Evolutionary conservation across 2,888 invertebrate genomes (phyloP), one percentile per base, ranked within the genome.

Genomic region (Acheta domesticus): DNA sequence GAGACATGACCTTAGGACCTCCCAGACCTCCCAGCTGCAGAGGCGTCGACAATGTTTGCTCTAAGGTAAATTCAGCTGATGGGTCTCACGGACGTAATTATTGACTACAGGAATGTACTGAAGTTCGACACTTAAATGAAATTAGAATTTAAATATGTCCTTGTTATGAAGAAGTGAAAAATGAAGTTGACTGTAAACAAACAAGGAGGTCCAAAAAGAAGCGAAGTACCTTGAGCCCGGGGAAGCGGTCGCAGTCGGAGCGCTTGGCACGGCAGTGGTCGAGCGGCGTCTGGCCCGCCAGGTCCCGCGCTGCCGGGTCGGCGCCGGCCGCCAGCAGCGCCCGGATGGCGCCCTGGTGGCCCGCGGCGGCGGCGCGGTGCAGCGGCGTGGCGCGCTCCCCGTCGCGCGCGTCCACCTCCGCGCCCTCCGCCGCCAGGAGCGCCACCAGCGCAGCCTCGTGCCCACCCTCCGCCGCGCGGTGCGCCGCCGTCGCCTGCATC

Each of bases 301-400:
- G 16, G 5, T 73, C 62, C 1, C 19, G 49, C 12, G 76, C 79
- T 23, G 49, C 48, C n/a, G 76, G 49, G 4, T 20, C 84, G 2
- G 87, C 88, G 48, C 86, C 86, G 23, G 84, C 85, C 76, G 85
- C 83, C 77, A 88, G 81, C 62, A 88, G 84, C 80, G 82, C 84
- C 81, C 83, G 83, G 12, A 86, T 85, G 12, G 87, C 85, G 76
- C 83, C 81, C 20, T 84, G 76, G 82, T 86, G 86, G 77, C 85
- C 85, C 62, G 87, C 83, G 77, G 84, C 84, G n/a, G 86, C 86
- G 5, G 88, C 87, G 80, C 86, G 86, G 78, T 86, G 86, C 79
- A 88, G 82, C n/a, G 86, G 84, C 48, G 87, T 86, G 48, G 85
- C 84, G 49, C 85, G 86, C 76, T 83, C 83, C 1, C 82, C 82